Base-by-base conservation (phyloP, 2,797 vertebrate species). In the Ambastaia sidthimunki region DNA sequence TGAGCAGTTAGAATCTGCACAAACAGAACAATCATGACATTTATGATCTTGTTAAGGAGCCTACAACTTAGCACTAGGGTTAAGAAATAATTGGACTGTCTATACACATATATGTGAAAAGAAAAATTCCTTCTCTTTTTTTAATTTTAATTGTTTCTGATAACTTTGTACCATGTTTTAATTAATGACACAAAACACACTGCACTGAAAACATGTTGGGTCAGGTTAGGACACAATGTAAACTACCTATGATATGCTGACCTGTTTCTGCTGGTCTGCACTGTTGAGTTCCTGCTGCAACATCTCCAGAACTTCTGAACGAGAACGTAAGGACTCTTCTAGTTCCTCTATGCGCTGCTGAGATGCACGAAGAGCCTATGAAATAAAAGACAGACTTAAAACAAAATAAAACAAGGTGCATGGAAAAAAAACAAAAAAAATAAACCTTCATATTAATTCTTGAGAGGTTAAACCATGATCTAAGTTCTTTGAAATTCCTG, bases 201-300 rank as follows among this genome's bases (percentile, higher is more conserved):
- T 7, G n/a, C 2, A 18, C 52, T 54, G 52, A 7, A 55, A 55
- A 10, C 34, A 9, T 19, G n/a, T 55, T 7, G 11, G 52, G 52
- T 15, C n/a, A 21, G 19, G 48, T 52, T 2, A 60, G 12, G 6
- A n/a, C 7, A 63, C 18, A 23, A 9, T 16, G 16, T 63, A 52
- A 65, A 25, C 4, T 37, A 47, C 12, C 11, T 7, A 2, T 12
- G 9, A 41, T 57, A 21, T 9, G 4, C 62, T 73, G 9, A 98
- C 97, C 96, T 96, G 94, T 82, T 97, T 99, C 79, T 95, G 94
- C 74, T 96, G 92, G 78, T 98, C 96, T 0, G 94, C 94, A 13
- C 88, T 83, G 81, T 74, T 90, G 48, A 99, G 85, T 85, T 99
- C 96, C 85, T 94, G 93, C 85, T 99, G 96, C 69, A 99, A 90